Conservation (phyloP, 2,113 vertebrate genomes). For the Trachemys scripta region DNA sequence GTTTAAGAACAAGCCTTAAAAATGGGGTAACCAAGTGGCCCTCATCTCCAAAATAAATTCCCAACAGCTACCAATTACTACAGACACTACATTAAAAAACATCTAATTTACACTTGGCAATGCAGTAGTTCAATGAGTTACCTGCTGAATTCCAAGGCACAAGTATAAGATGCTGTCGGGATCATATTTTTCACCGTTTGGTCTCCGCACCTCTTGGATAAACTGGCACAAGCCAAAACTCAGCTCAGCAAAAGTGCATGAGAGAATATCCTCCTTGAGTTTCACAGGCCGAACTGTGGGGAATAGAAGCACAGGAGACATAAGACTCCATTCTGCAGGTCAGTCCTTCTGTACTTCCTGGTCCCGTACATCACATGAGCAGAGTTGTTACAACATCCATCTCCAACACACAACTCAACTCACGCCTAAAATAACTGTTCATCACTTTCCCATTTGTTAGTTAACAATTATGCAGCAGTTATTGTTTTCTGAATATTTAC, state of each 20-base stretch:
- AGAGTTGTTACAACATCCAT: neutral
- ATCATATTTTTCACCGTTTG: conserved; percentile 91
- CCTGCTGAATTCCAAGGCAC: conserved; percentile 99
- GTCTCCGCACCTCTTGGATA: conserved; percentile 91
- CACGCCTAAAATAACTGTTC: neutral
- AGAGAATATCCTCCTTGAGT: conserved; percentile 93
- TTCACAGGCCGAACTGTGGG: conserved; percentile 87
- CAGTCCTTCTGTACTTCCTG: neutral
- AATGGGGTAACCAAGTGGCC: neutral
- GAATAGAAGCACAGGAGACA: neutral
- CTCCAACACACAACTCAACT: accelerated
- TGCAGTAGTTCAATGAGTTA: conserved; percentile 39
- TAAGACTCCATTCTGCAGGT: neutral
- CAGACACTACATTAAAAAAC: neutral
- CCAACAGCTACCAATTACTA: neutral
- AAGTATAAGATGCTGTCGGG: conserved; percentile 97
- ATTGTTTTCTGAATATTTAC: neutral
- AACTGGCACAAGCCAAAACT: conserved; percentile 96
- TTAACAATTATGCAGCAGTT: neutral
- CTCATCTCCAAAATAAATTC: neutral
- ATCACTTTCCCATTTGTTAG: neutral
- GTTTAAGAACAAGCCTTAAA: neutral
- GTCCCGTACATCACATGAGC: neutral
- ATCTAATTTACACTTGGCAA: neutral
- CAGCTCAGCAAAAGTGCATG: conserved; percentile 93